These are phyloP conservation scores for Sparidentex hasta DNA, from an alignment of 2,797 vertebrate genomes.

Conservation along the genomic window DNA sequence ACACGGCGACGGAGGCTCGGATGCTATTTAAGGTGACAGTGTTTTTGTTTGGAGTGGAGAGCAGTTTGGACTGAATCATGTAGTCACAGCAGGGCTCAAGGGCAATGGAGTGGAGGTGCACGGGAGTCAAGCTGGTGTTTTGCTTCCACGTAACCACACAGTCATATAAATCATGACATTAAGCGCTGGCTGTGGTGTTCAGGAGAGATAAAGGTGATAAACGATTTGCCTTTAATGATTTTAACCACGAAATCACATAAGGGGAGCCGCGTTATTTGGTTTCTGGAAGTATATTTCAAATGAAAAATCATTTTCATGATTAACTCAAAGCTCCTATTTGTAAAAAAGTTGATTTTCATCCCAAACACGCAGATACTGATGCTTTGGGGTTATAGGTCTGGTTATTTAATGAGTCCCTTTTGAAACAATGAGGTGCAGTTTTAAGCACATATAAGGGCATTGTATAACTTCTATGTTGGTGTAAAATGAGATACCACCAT, in stretches of 20 bases:
- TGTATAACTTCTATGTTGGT: background rate
- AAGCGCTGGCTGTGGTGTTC: conserved; percentile 4
- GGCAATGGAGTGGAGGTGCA: conserved; percentile 52
- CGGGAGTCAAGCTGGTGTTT: conserved; percentile 33
- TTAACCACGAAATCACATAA: background rate
- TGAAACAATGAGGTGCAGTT: background rate
- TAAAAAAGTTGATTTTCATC: too few relatives aligned
- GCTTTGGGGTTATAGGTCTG: too few relatives aligned
- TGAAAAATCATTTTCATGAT: background rate
- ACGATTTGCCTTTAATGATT: conserved; percentile 8
- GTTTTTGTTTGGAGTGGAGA: conserved; percentile 69
- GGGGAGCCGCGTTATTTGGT: background rate
- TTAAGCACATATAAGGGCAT: background rate
- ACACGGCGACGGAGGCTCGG: conserved; percentile 46
- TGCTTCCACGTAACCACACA: conserved; percentile 15
- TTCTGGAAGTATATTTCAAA: conserved; percentile 8
- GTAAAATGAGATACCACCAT: too few relatives aligned
- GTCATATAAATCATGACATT: conserved; percentile 41
- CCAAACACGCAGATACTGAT: too few relatives aligned
- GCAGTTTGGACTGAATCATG: conserved; percentile 60
- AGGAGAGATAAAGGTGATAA: conserved; percentile 2
- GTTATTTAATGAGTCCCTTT: too few relatives aligned
- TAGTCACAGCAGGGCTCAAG: conserved; percentile 58
- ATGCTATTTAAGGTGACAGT: conserved; percentile 69
- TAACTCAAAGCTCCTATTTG: too few relatives aligned